Evolutionary conservation across 2,888 invertebrate genomes (phyloP).

Genomic region (Drosophila phalerata): DNA sequence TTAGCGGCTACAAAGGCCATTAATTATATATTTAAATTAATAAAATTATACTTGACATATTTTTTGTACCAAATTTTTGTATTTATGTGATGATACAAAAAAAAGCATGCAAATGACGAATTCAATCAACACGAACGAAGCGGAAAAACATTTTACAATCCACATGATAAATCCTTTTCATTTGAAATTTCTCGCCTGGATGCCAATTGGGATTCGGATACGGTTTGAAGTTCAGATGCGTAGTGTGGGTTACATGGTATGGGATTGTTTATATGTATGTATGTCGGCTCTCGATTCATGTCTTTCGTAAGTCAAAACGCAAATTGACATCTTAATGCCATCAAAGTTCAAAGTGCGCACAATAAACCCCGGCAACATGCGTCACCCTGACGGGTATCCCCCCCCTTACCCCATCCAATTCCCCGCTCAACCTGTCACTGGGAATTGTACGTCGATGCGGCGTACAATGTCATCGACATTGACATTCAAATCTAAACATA

Average conservation of each 20-base stretch:
- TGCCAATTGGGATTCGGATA: constrained; percentile 10
- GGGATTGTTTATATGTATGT: background rate
- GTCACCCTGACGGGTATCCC: constrained; percentile 18
- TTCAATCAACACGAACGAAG: constrained; percentile 24
- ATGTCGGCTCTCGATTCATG: constrained; percentile 47
- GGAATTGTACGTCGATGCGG: constrained; percentile 17
- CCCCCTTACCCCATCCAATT: background rate
- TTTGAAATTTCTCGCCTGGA: constrained; percentile 37
- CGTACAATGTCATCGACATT: constrained; percentile 61
- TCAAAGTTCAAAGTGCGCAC: constrained; percentile 78
- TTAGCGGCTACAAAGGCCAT: constrained; percentile 20
- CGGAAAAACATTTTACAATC: constrained; percentile 28
- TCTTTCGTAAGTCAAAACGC: constrained; percentile 69
- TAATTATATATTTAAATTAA: constrained; percentile 20
- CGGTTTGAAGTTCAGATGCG: constrained; percentile 7
- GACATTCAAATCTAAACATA: constrained; percentile 82
- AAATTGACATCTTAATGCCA: constrained; percentile 81
- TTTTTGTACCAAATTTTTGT: background rate
- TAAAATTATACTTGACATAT: background rate
- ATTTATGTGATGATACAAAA: background rate
- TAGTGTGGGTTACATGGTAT: background rate
- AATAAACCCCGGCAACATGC: constrained; percentile 48
- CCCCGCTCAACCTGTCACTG: constrained; percentile 5
- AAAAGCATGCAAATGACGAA: constrained; percentile 13
- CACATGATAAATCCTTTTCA: constrained; percentile 54